Evolutionary conservation across 2,888 invertebrate genomes (phyloP).

Genomic region (Colostygia pectinataria): DNA sequence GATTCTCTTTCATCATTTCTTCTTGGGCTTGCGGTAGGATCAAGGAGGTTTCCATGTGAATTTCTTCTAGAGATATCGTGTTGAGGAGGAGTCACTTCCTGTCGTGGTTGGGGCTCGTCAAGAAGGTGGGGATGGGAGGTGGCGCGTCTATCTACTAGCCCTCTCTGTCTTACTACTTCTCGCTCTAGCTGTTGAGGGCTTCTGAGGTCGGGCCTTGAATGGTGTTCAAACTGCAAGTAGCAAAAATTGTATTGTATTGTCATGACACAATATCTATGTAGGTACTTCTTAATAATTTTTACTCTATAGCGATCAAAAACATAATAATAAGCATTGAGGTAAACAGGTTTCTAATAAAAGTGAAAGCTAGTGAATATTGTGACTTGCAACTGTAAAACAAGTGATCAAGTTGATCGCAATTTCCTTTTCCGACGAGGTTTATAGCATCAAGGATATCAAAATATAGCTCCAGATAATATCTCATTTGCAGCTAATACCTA

Average conservation of each 20-base stretch:
- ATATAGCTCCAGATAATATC: conserved; percentile 27
- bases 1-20: conserved; percentile 80
- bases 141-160: conserved; percentile 81
- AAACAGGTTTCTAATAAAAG: neutral
- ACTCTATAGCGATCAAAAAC: neutral
- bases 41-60: conserved; percentile 84
- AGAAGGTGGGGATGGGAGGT: conserved; percentile 87
- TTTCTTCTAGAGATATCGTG: conserved; percentile 76
- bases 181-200: conserved; percentile 85
- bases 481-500: conserved; percentile 19
- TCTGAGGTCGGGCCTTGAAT: conserved; percentile 77
- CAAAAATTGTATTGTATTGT: neutral
- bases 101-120: conserved; percentile 69
- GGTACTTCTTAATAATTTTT: neutral
- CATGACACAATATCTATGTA: too few relatives aligned
- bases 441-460: conserved; percentile 18
- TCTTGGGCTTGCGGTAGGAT: conserved; percentile 61
- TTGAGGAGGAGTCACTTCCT: conserved; percentile 65
- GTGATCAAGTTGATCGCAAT: conserved; percentile 12
- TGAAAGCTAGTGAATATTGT: conserved; percentile 3
- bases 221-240: conserved; percentile 71
- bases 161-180: conserved; percentile 82
- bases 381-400: conserved; percentile 8
- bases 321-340: neutral
- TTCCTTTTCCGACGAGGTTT: conserved; percentile 25